Percentiles rank a stretch among this genome's conserved stretches.
These are phyloP conservation scores for Myotis myotis DNA, from an alignment of 2,797 vertebrate genomes.

Conservation along the genomic window DNA sequence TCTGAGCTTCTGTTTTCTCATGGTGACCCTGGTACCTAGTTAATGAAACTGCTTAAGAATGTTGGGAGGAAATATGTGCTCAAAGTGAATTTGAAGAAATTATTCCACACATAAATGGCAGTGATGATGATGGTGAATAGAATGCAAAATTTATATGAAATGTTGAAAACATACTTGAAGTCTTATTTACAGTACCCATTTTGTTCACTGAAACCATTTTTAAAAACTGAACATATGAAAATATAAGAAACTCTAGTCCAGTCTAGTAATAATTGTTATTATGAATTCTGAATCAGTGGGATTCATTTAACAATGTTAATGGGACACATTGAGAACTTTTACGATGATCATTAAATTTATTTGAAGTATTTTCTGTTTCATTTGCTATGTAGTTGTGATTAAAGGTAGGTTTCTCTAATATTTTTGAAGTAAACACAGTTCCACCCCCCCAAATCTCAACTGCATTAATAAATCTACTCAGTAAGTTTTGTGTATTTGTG, in stretches of 20 bases:
- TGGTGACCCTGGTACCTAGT: neutral
- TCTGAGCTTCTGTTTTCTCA: neutral
- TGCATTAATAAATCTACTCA: slow-evolving; percentile 61
- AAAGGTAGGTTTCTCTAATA: slow-evolving; percentile 38
- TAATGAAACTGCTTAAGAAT: neutral
- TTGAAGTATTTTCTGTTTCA: slow-evolving; percentile 50
- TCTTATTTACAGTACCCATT: neutral
- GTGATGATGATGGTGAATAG: neutral
- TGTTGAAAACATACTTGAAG: neutral
- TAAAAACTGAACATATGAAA: neutral
- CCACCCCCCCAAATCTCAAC: neutral
- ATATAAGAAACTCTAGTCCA: neutral
- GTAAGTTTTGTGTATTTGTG: neutral
- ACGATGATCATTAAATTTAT: neutral
- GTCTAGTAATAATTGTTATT: slow-evolving; percentile 23
- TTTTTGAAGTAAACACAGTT: slow-evolving; percentile 47
- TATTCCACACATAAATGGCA: neutral
- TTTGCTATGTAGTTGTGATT: slow-evolving; percentile 34
- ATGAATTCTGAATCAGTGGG: slow-evolving; percentile 39
- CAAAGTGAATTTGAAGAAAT: neutral
- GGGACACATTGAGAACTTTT: neutral
- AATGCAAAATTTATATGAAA: neutral
- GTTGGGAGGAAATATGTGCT: neutral
- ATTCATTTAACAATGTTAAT: slow-evolving; percentile 43
- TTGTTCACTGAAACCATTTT: slow-evolving; percentile 52